phyloP scores from a whole-genome alignment of 1,140 invertebrate species.

The Papilio polyxenes region DNA sequence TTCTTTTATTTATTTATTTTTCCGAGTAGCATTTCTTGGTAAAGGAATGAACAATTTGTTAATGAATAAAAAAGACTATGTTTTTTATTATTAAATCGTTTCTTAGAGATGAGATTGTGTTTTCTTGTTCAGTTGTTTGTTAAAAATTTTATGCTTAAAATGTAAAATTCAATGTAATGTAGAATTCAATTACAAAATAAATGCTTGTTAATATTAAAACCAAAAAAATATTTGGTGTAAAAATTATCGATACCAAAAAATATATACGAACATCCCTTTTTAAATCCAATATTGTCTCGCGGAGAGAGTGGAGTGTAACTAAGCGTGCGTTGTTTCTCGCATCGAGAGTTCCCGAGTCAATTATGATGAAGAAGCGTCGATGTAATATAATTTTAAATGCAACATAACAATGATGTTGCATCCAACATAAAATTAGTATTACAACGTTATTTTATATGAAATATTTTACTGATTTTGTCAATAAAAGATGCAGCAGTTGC shows the following conservation, averaged over 20 bases:
- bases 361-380: neutral
- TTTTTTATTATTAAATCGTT: neutral
- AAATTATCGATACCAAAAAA: neutral
- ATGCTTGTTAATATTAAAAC: neutral
- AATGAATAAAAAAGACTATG: too few species aligned
- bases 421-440: neutral
- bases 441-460: neutral
- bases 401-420: neutral
- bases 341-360: conserved; percentile 25
- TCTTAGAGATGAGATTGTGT: too few species aligned
- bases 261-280: neutral
- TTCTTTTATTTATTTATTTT: neutral
- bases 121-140: too few species aligned
- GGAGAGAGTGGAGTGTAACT: conserved; percentile 29
- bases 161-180: too few species aligned
- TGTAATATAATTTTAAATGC: neutral
- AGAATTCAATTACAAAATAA: neutral
- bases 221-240: neutral
- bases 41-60: neutral
- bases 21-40: neutral
- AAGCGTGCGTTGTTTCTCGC: conserved; percentile 9
- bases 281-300: conserved; percentile 24
- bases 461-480: neutral
- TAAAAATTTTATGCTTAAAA: too few species aligned
- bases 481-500: too few species aligned